A percentile compares a stretch with the other conserved stretches of the same genome.
Evolutionary conservation across 2,113 vertebrate species (phyloP).

Genomic region (Oreochromis tanganicae): DNA sequence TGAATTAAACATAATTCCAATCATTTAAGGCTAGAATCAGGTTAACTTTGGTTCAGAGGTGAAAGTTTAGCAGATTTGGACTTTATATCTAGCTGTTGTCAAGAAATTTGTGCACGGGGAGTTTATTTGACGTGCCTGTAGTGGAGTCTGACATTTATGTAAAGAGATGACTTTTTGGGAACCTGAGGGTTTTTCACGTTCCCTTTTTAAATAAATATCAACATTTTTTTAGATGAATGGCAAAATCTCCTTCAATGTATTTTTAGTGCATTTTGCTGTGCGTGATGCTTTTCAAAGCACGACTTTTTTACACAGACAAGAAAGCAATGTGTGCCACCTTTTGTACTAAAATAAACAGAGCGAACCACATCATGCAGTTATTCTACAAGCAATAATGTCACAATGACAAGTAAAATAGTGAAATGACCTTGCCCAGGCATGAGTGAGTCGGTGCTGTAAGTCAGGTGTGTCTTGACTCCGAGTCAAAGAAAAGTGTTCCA

Average conservation of each 20-base stretch:
- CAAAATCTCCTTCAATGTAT: background rate
- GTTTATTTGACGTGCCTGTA: fast-evolving
- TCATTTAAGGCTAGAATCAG: background rate
- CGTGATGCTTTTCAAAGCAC: background rate
- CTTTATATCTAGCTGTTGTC: background rate
- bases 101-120: fast-evolving
- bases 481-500: background rate
- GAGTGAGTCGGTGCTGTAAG: background rate
- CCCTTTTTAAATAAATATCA: background rate
- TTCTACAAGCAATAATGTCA: background rate
- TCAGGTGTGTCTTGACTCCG: background rate
- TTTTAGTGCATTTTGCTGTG: background rate
- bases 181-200: background rate
- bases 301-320: background rate
- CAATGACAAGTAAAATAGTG: background rate
- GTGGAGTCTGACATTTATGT: background rate
- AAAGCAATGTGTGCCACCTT: background rate
- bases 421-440: background rate
- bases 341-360: background rate
- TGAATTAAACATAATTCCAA: background rate
- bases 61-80: background rate
- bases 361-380: background rate
- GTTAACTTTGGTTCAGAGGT: background rate
- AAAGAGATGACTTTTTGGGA: background rate
- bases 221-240: background rate